These are phyloP conservation scores for Epinephelus fuscoguttatus DNA, from an alignment of 2,113 vertebrate genomes.

Conservation along the genomic window DNA sequence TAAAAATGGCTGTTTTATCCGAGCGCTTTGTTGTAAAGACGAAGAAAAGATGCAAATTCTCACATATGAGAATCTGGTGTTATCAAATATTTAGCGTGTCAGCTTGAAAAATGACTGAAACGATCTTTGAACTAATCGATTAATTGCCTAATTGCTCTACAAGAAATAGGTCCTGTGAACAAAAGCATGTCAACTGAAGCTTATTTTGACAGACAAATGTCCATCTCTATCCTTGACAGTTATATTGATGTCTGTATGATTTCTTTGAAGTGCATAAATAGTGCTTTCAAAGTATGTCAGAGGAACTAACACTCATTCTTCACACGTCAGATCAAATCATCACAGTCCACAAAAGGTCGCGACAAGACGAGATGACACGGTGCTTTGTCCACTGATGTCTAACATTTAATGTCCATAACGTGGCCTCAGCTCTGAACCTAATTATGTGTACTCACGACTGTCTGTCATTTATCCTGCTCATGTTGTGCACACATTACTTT, in stretches of 20 bases:
- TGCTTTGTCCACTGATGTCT: conserved; percentile 1
- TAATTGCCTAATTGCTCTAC: too few species aligned
- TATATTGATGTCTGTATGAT: neutral
- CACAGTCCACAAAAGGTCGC: neutral
- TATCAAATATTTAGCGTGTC: neutral
- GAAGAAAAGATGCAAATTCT: neutral
- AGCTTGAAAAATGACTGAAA: neutral
- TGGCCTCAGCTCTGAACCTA: conserved; percentile 7
- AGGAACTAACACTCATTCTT: neutral
- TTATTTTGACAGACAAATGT: neutral
- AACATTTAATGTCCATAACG: conserved; percentile 1
- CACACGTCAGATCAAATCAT: conserved; percentile 14
- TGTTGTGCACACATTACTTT: neutral
- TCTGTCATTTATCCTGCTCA: conserved; percentile 5
- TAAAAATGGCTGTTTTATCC: neutral
- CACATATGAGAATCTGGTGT: neutral
- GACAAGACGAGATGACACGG: conserved; percentile 7
- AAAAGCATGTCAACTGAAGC: neutral
- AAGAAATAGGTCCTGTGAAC: neutral
- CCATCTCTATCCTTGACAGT: neutral
- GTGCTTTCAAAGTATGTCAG: neutral
- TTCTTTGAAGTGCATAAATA: conserved; percentile 1
- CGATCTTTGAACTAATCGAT: neutral
- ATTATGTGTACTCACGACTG: conserved; percentile 23
- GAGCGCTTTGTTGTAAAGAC: neutral